Evolutionary conservation across 2,797 vertebrate genomes (phyloP).

Genomic region (Amphiprion clarkii): DNA sequence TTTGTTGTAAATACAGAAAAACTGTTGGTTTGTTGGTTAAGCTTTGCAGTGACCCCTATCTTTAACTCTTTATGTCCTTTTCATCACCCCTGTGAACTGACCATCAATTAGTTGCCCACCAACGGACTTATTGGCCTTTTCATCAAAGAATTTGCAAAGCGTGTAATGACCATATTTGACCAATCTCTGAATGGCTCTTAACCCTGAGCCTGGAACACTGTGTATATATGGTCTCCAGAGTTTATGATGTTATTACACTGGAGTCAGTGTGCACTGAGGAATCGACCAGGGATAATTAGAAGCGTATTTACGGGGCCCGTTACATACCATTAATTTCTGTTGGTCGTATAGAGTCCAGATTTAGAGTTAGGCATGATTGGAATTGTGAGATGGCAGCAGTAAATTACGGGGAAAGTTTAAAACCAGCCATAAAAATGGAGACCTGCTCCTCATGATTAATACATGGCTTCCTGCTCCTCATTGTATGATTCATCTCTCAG

Average conservation of each 20-base stretch:
- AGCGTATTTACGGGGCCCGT: slow-evolving; percentile 53
- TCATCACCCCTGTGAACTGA: not conserved
- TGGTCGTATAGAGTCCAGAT: slow-evolving; percentile 40
- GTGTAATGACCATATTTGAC: slow-evolving; percentile 21
- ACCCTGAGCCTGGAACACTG: slow-evolving; percentile 3
- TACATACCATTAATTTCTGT: slow-evolving; percentile 51
- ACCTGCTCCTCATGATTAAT: slow-evolving; percentile 21
- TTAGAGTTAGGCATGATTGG: slow-evolving; percentile 35
- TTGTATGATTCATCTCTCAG: not conserved
- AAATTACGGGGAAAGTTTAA: slow-evolving; percentile 42
- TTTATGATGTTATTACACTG: slow-evolving; percentile 64
- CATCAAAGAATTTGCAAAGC: slow-evolving; percentile 20
- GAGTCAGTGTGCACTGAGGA: slow-evolving; percentile 36
- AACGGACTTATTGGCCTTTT: slow-evolving; percentile 13
- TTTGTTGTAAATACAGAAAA: not conserved
- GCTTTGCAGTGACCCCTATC: not conserved
- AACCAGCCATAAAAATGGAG: slow-evolving; percentile 11
- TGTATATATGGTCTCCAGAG: slow-evolving; percentile 38
- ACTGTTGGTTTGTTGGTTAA: not conserved
- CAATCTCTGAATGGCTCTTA: slow-evolving; percentile 1
- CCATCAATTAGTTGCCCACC: slow-evolving; percentile 13
- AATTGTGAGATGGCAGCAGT: slow-evolving; percentile 19
- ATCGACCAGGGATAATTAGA: slow-evolving; percentile 57
- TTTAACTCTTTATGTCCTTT: not conserved
- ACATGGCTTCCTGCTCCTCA: not conserved